phyloP scores from a whole-genome alignment of 2,797 vertebrate genomes.

The Lophotriccus pileatus region DNA sequence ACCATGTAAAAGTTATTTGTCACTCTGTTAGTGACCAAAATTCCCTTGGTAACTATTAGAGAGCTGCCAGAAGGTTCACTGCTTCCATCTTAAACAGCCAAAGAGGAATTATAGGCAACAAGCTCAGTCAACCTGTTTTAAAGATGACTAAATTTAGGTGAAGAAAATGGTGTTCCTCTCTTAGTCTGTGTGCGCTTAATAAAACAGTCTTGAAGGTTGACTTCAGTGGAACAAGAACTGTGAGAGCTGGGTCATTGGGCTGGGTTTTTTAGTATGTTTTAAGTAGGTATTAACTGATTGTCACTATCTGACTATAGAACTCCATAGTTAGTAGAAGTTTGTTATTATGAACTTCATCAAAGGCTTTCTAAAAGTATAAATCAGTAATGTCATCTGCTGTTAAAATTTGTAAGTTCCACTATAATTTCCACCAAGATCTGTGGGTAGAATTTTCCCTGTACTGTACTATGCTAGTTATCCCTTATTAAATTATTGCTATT shows the following conservation, averaged over 20 bases:
- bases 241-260: background rate
- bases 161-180: background rate
- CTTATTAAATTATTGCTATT: conserved; percentile 64
- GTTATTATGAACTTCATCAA: conserved; percentile 69
- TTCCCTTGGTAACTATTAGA: background rate
- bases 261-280: background rate
- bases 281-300: background rate
- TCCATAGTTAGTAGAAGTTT: conserved; percentile 45
- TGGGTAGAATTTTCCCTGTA: conserved; percentile 19
- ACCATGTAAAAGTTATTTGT: background rate
- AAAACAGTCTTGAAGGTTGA: background rate
- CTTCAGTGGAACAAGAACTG: background rate
- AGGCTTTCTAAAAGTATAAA: conserved; percentile 68
- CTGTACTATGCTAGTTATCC: conserved; percentile 37
- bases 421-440: conserved; percentile 52
- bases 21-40: background rate
- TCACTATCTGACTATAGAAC: background rate
- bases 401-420: conserved; percentile 51
- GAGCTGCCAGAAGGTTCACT: background rate
- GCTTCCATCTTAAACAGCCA: background rate
- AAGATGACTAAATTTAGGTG: background rate
- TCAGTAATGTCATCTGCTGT: conserved; percentile 65
- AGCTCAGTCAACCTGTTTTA: background rate
- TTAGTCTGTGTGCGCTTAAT: background rate
- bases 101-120: background rate